Evolutionary conservation across 53 echinoderm and acorn worm genomes (phyloP), one percentile per base, ranked within the genome.

Genomic region (Paracentrotus lividus): DNA sequence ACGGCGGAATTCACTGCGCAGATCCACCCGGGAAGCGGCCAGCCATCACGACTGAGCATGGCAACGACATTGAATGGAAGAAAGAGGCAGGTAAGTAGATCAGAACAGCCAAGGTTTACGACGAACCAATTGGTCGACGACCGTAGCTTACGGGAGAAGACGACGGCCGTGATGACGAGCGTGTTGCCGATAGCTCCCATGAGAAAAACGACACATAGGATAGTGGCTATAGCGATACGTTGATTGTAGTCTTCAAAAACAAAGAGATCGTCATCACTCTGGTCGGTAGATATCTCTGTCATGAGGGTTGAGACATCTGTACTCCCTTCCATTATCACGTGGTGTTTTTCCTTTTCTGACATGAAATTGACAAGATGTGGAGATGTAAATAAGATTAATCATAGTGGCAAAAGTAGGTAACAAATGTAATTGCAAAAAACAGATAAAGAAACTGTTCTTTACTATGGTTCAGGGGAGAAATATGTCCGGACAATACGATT

Each of bases 51-150:
- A 45, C 95, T 95, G 3, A 94, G 64, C 55, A 95, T 8, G 24
- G 94, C 95, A 5, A 95, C 93, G 49, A 92, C 54, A 36, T 92
- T 42, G 86, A 94, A 95, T 21, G 95, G 94, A 7, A 95, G 88
- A 45, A 56, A 89, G 18, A 95, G 88, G 81, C 96, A 95, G 18
- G 95, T 95, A 32, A 95, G 81, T 31, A 96, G 88, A 66, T 96
- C 96, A 2, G 95, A 95, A 32, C 90, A 84, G 75, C 88, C 93
- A 5, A 96, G 93, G 64, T 96, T 95, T 75, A 96, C 76, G 26
- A 96, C 93, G 86, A 95, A 95, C 86, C 72, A 90, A 94, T 96
- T 95, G 40, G 95, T 96, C 24, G 93, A 45, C 21, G 94, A 93
- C 32, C 95, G 96, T 27, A 94, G 93, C 65, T 94, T 93, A 81